A percentile compares a stretch with the other conserved stretches of the same genome.
phyloP scores from a whole-genome alignment of 2,797 vertebrate species.

The Neoniphon sammara region DNA sequence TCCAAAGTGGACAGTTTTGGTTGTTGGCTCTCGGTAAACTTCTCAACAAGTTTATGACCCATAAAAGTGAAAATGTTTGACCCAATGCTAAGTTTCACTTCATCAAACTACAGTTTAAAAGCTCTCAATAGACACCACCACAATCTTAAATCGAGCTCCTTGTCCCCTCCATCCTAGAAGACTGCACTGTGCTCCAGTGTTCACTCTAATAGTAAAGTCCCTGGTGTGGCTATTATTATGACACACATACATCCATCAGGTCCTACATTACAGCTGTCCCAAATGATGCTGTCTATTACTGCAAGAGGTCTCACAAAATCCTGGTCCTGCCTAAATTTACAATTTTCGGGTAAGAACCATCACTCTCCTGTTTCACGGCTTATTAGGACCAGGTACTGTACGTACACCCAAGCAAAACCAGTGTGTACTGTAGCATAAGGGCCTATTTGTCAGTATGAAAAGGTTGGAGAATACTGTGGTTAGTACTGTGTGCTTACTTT shows the following conservation, averaged over 20 bases:
- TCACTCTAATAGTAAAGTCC: constrained; percentile 26
- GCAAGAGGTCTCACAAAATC: constrained; percentile 9
- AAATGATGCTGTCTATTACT: constrained; percentile 23
- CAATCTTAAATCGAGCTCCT: not conserved
- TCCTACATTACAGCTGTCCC: constrained; percentile 2
- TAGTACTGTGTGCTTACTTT: not conserved
- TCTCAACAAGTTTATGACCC: not conserved
- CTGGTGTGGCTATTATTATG: constrained; percentile 25
- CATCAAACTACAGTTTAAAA: not conserved
- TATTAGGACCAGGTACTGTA: constrained; percentile 6
- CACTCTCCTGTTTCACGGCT: not conserved
- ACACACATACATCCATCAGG: constrained; percentile 26
- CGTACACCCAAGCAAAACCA: constrained; percentile 10
- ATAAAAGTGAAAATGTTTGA: not conserved
- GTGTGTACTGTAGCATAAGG: constrained; percentile 1
- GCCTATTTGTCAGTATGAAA: constrained; percentile 5
- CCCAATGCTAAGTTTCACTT: not conserved
- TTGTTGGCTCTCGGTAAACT: not conserved
- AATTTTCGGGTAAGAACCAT: not conserved
- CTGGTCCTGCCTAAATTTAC: constrained; percentile 17
- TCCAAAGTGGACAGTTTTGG: not conserved
- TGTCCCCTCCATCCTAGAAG: not conserved
- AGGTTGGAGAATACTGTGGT: not conserved
- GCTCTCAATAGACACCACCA: not conserved
- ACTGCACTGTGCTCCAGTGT: not conserved